phyloP scores from a whole-genome alignment of 2,797 vertebrate species.

The Picus viridis region DNA sequence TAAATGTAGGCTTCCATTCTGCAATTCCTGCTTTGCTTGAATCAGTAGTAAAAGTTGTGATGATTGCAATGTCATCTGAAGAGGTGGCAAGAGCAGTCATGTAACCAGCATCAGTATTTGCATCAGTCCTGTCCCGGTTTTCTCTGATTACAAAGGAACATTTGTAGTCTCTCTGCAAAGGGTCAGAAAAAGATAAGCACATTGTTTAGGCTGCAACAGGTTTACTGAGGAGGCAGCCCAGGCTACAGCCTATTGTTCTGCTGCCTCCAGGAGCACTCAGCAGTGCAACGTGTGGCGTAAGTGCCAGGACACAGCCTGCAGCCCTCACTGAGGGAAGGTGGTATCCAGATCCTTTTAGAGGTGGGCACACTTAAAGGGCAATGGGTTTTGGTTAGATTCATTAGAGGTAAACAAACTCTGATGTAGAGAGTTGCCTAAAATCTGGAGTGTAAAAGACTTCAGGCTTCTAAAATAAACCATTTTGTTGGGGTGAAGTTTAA shows the following conservation, averaged over 20 bases:
- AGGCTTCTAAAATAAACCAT: neutral
- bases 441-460: neutral
- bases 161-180: neutral
- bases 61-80: neutral
- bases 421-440: neutral
- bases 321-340: neutral
- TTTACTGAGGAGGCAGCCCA: neutral
- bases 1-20: conserved; percentile 9
- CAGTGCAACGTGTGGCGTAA: neutral
- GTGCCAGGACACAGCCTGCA: neutral
- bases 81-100: neutral
- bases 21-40: neutral
- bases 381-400: neutral
- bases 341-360: neutral
- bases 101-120: neutral
- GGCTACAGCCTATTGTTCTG: neutral
- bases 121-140: neutral
- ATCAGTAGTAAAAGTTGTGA: neutral
- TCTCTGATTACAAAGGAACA: neutral
- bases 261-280: neutral
- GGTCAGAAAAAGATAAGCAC: neutral
- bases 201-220: neutral
- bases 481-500: neutral
- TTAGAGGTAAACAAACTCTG: neutral
- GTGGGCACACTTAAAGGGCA: neutral